These are phyloP conservation scores for Morbakka virulenta DNA, from an alignment of 30 jellyfish, hydroid and myxozoan genomes.

Conservation along the genomic window DNA sequence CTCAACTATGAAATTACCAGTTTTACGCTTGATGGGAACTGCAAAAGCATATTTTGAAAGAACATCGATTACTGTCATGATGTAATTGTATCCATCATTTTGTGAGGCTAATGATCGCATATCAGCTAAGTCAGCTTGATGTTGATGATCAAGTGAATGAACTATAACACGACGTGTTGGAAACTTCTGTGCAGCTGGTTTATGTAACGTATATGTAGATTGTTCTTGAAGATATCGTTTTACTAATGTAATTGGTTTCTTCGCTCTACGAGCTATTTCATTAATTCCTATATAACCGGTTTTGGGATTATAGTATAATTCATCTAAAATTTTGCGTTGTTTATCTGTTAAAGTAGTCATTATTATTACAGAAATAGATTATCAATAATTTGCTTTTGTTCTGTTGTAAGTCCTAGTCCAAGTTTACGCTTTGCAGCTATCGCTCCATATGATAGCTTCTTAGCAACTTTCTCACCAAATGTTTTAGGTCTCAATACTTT, in stretches of 20 bases:
- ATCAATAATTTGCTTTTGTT: too few relatives aligned
- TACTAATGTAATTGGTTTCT: too few relatives aligned
- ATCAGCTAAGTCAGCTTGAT: slow-evolving; percentile 24
- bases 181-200: neutral
- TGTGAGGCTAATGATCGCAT: neutral
- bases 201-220: neutral
- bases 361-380: too few relatives aligned
- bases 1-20: neutral
- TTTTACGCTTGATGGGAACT: neutral
- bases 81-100: slow-evolving; percentile 6
- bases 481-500: neutral
- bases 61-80: slow-evolving; percentile 13
- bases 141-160: neutral
- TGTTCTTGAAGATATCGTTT: too few relatives aligned
- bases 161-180: slow-evolving; percentile 4
- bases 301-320: too few relatives aligned
- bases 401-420: too few relatives aligned
- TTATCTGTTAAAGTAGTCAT: too few relatives aligned
- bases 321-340: too few relatives aligned
- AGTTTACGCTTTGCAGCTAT: too few relatives aligned
- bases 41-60: neutral
- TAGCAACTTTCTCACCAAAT: neutral
- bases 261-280: too few relatives aligned
- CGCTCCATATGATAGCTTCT: neutral
- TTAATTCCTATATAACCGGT: too few relatives aligned